Percentiles rank a stretch among this genome's conserved stretches.
Conservation (phyloP, 2,797 vertebrate genomes). For the Rhinogobio ventralis region DNA sequence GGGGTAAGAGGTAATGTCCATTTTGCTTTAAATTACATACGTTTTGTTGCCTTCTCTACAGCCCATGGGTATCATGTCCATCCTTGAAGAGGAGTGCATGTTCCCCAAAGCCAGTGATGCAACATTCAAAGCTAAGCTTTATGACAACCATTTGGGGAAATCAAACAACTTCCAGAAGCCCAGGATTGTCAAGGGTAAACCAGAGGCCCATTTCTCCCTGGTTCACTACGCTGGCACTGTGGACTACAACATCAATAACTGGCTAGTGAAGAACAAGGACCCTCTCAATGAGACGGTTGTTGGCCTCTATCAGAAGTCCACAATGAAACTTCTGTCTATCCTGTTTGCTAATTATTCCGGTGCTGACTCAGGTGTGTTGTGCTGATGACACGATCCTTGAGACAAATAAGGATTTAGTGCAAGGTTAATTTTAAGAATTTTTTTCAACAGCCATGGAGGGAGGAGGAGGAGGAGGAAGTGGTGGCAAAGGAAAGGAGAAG, state of each 20-base stretch:
- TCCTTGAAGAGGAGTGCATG: slow-evolving; percentile 24
- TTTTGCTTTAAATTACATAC: background rate
- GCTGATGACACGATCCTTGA: background rate
- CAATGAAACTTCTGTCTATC: slow-evolving; percentile 75
- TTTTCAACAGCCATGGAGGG: background rate
- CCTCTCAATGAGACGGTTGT: slow-evolving; percentile 82
- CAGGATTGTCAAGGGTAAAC: slow-evolving; percentile 77
- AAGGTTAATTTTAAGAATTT: slow-evolving; percentile 13
- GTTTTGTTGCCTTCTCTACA: background rate
- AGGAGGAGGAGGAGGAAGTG: background rate
- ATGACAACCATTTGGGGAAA: slow-evolving; percentile 73
- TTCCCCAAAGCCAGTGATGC: slow-evolving; percentile 74
- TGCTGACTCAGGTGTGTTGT: slow-evolving; percentile 70
- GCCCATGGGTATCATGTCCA: slow-evolving; percentile 18
- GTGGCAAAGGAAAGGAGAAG: slow-evolving; percentile 67
- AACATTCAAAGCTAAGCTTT: slow-evolving; percentile 66
- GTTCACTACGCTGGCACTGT: slow-evolving; percentile 80
- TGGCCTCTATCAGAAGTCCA: slow-evolving; percentile 80
- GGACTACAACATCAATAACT: slow-evolving; percentile 81
- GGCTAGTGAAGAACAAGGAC: slow-evolving; percentile 83
- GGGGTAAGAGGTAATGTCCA: background rate
- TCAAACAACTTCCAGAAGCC: slow-evolving; percentile 82
- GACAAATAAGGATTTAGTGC: background rate
- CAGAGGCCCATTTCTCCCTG: slow-evolving; percentile 82
- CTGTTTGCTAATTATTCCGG: slow-evolving; percentile 78